Evolutionary conservation across 2,888 invertebrate species (phyloP).

Genomic region (Scelioninae gen. 2): DNA sequence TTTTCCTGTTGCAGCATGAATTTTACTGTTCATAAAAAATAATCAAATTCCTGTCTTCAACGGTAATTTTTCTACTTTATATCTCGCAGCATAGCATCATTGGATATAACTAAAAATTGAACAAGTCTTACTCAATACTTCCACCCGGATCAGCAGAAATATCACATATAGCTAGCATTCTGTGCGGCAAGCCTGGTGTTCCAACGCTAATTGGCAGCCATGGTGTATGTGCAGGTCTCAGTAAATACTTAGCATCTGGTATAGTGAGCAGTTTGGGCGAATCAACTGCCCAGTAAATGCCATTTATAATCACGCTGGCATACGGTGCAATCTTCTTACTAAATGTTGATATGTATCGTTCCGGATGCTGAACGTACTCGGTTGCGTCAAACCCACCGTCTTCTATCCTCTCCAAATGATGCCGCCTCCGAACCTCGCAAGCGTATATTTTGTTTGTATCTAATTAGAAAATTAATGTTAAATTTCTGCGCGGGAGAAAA

Average conservation of each 20-base stretch:
- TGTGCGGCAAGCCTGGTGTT: slow-evolving; percentile 90
- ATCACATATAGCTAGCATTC: slow-evolving; percentile 97
- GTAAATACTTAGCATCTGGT: slow-evolving; percentile 96
- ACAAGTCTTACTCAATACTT: slow-evolving; percentile 84
- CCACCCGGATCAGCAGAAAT: slow-evolving; percentile 99
- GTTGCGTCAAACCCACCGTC: slow-evolving; percentile 94
- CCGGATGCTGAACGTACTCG: slow-evolving; percentile 95
- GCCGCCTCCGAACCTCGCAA: slow-evolving; percentile 94
- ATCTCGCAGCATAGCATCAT: background rate
- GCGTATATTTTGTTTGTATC: slow-evolving; percentile 96
- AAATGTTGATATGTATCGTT: slow-evolving; percentile 95
- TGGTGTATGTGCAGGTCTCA: slow-evolving; percentile 92
- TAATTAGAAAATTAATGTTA: slow-evolving; percentile 69
- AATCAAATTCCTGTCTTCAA: too few relatives aligned
- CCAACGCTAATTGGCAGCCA: slow-evolving; percentile 94
- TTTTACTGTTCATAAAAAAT: too few relatives aligned
- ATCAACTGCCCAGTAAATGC: slow-evolving; percentile 99
- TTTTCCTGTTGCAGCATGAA: too few relatives aligned
- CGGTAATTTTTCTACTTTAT: too few relatives aligned
- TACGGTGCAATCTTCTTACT: slow-evolving; percentile 98
- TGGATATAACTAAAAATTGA: background rate
- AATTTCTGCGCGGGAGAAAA: too few relatives aligned
- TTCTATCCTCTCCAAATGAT: slow-evolving; percentile 94
- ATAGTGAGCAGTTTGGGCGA: slow-evolving; percentile 97
- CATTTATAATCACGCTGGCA: slow-evolving; percentile 97